These are phyloP conservation scores for Lethenteron camtschaticum DNA, from an alignment of 2,113 vertebrate species.

Conservation along the genomic window DNA sequence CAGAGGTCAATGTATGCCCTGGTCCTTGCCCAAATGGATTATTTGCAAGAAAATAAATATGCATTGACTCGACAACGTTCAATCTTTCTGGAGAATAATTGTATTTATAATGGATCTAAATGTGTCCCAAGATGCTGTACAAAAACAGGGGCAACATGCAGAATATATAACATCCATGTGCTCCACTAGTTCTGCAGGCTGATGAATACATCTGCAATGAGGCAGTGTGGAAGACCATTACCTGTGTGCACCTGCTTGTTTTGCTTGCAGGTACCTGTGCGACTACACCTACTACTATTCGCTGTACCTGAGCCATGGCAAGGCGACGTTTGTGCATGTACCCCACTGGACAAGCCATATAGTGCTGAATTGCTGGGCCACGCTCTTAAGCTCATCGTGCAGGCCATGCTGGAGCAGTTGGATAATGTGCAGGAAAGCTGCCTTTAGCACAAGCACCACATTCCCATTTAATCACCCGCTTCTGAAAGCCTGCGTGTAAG, in stretches of 20 bases:
- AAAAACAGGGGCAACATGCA: neutral
- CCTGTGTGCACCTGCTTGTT: neutral
- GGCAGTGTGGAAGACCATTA: neutral
- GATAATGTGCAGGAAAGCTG: neutral
- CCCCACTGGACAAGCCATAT: slow-evolving; percentile 4
- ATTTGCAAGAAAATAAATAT: too few species aligned
- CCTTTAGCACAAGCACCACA: too few species aligned
- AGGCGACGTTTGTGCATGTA: slow-evolving; percentile 1
- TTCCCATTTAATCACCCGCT: too few species aligned
- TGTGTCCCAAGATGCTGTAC: too few species aligned
- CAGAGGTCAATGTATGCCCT: too few species aligned
- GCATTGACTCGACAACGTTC: too few species aligned
- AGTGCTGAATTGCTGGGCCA: neutral
- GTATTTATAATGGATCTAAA: neutral
- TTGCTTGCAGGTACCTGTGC: neutral
- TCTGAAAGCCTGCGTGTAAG: too few species aligned
- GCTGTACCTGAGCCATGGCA: neutral
- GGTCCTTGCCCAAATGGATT: too few species aligned
- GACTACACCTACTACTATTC: slow-evolving; percentile 1
- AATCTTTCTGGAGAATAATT: slow-evolving; percentile 2
- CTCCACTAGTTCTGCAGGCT: neutral
- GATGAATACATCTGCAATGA: neutral
- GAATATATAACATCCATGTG: neutral
- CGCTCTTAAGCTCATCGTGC: neutral
- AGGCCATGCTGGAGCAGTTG: slow-evolving; percentile 4